phyloP scores from a whole-genome alignment of 2,113 vertebrate species.

The Pterocles burchelli region DNA sequence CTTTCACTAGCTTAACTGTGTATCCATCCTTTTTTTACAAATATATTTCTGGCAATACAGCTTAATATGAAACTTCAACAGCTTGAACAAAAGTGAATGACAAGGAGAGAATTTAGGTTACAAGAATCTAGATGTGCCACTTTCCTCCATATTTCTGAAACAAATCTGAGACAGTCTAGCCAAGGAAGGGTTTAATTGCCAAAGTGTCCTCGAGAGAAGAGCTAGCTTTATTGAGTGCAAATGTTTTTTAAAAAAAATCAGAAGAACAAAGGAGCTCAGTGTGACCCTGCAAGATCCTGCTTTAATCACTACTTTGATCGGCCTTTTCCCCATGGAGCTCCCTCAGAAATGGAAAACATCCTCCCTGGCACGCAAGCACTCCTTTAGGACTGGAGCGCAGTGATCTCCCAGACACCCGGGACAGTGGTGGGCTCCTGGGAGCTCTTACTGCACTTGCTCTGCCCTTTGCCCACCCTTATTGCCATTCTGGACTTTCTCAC shows the following conservation, averaged over 20 bases:
- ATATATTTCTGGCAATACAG: not conserved
- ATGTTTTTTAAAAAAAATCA: not conserved
- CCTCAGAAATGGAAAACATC: slow-evolving; percentile 5
- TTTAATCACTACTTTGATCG: slow-evolving; percentile 76
- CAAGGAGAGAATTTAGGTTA: not conserved
- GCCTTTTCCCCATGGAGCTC: slow-evolving; percentile 48
- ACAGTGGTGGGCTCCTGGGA: not conserved
- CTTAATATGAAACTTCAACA: not conserved
- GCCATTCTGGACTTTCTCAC: not conserved
- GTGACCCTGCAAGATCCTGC: slow-evolving; percentile 54
- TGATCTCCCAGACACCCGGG: not conserved
- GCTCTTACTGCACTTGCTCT: not conserved
- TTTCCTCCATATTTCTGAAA: not conserved
- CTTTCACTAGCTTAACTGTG: not conserved
- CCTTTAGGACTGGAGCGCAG: not conserved
- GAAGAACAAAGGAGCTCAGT: slow-evolving; percentile 60
- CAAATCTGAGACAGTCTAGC: not conserved
- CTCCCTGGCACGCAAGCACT: slow-evolving; percentile 39
- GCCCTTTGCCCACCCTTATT: not conserved
- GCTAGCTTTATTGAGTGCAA: slow-evolving; percentile 35
- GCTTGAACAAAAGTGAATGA: not conserved
- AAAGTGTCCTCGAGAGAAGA: slow-evolving; percentile 1
- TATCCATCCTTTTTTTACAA: not conserved
- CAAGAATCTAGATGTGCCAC: not conserved
- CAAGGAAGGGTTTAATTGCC: slow-evolving; percentile 54